Conservation (phyloP, 2,113 vertebrate genomes). For the Sminthopsis crassicaudata region DNA sequence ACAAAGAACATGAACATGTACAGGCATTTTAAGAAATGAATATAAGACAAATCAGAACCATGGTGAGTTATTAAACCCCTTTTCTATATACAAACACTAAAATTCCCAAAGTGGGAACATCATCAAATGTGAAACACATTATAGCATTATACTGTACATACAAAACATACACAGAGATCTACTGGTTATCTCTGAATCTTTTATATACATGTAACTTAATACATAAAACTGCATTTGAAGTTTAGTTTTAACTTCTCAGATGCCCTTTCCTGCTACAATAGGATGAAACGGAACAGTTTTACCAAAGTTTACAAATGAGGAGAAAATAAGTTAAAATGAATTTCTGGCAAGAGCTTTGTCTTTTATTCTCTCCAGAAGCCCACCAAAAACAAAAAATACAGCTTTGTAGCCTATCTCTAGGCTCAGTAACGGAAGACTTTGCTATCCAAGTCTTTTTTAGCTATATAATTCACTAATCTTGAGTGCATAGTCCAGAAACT, state of each 20-base stretch:
- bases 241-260: not conserved
- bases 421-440: not conserved
- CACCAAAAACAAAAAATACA: not conserved
- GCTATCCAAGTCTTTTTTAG: not conserved
- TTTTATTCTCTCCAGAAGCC: not conserved
- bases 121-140: conserved; percentile 85
- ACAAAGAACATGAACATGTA: conserved; percentile 58
- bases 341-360: conserved; percentile 36
- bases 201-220: conserved; percentile 56
- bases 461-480: not conserved
- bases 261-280: conserved; percentile 1
- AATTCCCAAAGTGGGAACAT: conserved; percentile 87
- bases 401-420: not conserved
- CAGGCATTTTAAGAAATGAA: conserved; percentile 80
- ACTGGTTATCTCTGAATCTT: conserved; percentile 46
- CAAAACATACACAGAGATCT: conserved; percentile 71
- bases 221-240: conserved; percentile 41
- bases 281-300: not conserved
- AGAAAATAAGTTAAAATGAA: conserved; percentile 29
- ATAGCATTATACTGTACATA: conserved; percentile 75
- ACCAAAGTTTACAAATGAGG: conserved; percentile 43
- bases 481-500: conserved; percentile 45
- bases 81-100: conserved; percentile 83
- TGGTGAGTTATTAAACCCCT: conserved; percentile 70
- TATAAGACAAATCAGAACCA: conserved; percentile 74